Conservation (phyloP, 2,797 vertebrate species). For the Brachyrhaphis roseni region DNA sequence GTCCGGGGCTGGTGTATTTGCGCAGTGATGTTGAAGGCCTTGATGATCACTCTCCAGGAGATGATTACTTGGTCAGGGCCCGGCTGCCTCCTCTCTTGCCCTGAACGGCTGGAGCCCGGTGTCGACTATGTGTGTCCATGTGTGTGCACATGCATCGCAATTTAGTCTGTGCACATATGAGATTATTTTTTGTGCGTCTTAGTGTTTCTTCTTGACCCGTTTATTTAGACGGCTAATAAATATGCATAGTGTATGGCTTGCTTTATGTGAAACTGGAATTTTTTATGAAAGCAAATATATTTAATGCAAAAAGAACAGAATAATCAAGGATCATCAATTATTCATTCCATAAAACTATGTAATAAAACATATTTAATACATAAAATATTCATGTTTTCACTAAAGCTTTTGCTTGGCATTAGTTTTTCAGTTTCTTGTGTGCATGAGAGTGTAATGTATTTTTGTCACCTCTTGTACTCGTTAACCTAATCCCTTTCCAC, state of each 20-base stretch:
- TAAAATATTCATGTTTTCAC: constrained; percentile 44
- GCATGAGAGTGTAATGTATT: constrained; percentile 18
- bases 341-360: constrained; percentile 40
- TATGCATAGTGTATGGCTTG: constrained; percentile 44
- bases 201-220: constrained; percentile 24
- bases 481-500: constrained; percentile 35
- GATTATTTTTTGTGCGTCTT: constrained; percentile 34
- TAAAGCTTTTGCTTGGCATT: constrained; percentile 25
- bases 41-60: constrained; percentile 78
- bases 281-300: constrained; percentile 33
- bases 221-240: constrained; percentile 51
- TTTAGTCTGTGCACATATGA: constrained; percentile 26
- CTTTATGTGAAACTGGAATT: constrained; percentile 5
- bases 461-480: constrained; percentile 41
- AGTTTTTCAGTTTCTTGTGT: constrained; percentile 21
- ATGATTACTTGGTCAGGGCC: constrained; percentile 80
- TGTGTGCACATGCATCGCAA: constrained; percentile 13
- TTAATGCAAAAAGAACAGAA: constrained; percentile 32
- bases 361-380: constrained; percentile 51
- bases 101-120: constrained; percentile 67
- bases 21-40: constrained; percentile 74
- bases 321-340: constrained; percentile 43
- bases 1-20: constrained; percentile 72
- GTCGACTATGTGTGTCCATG: constrained; percentile 39
- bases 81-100: constrained; percentile 68